Evolutionary conservation across 1,140 invertebrate species (phyloP).

Genomic region (Aphaenogaster floridana): DNA sequence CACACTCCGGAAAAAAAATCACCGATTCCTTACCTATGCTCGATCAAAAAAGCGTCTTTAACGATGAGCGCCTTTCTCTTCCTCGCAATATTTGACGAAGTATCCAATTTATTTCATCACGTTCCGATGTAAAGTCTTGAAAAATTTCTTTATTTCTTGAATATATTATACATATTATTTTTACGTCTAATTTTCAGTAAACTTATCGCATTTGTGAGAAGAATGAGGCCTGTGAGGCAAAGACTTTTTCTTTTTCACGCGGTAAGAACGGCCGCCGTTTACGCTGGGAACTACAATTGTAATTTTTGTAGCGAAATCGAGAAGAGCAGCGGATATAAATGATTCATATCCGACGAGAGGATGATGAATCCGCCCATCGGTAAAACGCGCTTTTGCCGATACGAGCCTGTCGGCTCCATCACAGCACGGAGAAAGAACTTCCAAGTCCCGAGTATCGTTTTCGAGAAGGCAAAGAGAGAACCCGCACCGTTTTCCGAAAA

Average conservation of each 20-base stretch:
- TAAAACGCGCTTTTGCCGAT: slow-evolving; percentile 17
- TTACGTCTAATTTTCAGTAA: background rate
- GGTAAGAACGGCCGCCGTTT: background rate
- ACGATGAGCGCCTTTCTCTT: slow-evolving; percentile 14
- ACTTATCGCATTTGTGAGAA: background rate
- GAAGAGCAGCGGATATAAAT: slow-evolving; percentile 27
- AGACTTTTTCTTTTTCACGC: background rate
- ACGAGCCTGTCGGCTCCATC: slow-evolving; percentile 34
- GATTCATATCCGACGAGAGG: slow-evolving; percentile 4
- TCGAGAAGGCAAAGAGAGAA: background rate
- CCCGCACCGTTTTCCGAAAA: background rate
- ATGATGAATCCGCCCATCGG: slow-evolving; percentile 53
- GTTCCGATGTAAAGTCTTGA: background rate
- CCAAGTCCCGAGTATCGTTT: slow-evolving; percentile 34
- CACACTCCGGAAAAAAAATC: slow-evolving; percentile 27
- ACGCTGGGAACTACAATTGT: background rate
- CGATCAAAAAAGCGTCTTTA: slow-evolving; percentile 16
- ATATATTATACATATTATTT: background rate
- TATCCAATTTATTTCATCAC: background rate
- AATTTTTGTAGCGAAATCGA: background rate
- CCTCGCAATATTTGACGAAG: background rate
- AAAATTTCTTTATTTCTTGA: background rate
- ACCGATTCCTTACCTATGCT: slow-evolving; percentile 27
- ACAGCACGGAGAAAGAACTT: slow-evolving; percentile 68
- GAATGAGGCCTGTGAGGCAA: background rate